phyloP scores from a whole-genome alignment of 2,797 vertebrate genomes.

The Anisognathus igniventris region DNA sequence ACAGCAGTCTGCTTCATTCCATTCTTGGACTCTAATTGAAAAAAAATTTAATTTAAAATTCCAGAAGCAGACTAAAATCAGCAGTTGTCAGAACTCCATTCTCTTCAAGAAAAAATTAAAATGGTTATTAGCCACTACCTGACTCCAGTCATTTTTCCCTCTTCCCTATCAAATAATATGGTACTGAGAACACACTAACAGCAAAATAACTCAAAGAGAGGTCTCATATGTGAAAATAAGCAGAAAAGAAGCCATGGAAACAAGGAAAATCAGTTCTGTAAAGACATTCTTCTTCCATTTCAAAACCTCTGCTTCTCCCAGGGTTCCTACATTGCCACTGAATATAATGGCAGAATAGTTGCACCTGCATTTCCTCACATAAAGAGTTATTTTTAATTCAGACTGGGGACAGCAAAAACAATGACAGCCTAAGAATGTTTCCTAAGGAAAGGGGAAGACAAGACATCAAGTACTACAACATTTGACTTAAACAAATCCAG shows the following conservation, averaged over 20 bases:
- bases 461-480: neutral
- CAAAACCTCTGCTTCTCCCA: neutral
- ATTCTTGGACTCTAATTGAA: neutral
- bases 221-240: neutral
- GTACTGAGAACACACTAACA: neutral
- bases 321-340: neutral
- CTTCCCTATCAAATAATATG: neutral
- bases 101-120: neutral
- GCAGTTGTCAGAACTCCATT: neutral
- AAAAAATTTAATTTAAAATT: neutral
- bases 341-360: neutral
- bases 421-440: neutral
- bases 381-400: neutral
- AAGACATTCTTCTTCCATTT: neutral
- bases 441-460: neutral
- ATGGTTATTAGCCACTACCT: neutral
- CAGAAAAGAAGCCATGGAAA: neutral
- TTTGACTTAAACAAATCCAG: neutral
- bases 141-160: neutral
- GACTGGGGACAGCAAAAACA: neutral
- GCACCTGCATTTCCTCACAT: neutral
- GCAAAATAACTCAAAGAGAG: neutral
- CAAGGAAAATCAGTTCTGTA: neutral
- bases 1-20: neutral
- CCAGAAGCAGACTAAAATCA: neutral